These are phyloP conservation scores for Blera fallax DNA, from an alignment of 2,888 invertebrate species.

Conservation along the genomic window DNA sequence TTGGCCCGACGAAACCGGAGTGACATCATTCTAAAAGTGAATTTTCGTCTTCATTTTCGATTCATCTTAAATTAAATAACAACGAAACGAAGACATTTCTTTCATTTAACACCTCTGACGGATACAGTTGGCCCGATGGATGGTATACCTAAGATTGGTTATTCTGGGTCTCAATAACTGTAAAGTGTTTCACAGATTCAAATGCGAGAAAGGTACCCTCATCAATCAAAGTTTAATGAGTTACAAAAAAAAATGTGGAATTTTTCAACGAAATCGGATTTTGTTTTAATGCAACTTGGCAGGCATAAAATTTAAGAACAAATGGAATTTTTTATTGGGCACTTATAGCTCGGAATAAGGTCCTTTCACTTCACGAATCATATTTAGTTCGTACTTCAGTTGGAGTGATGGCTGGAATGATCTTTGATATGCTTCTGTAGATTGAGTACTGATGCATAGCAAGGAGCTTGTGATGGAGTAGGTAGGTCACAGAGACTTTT, in stretches of 20 bases:
- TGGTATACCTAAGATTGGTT: background rate
- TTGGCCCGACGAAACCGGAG: constrained; percentile 44
- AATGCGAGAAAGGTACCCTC: constrained; percentile 21
- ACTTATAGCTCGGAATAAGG: background rate
- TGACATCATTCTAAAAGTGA: constrained; percentile 72
- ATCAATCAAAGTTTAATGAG: constrained; percentile 37
- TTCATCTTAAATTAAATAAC: constrained; percentile 68
- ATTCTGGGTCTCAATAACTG: constrained; percentile 5
- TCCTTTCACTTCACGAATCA: no score
- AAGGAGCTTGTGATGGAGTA: no score
- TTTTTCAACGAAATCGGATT: background rate
- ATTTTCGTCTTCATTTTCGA: constrained; percentile 72
- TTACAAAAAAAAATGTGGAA: background rate
- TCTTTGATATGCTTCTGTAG: no score
- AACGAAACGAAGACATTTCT: constrained; percentile 71
- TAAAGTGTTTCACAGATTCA: background rate
- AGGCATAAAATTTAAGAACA: background rate
- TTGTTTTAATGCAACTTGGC: background rate
- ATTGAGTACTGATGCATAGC: no score
- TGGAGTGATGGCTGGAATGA: no score
- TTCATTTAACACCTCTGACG: constrained; percentile 59
- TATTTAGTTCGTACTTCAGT: no score
- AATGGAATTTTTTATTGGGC: background rate
- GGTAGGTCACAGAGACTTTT: no score
- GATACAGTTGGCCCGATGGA: constrained; percentile 11